phyloP scores from a whole-genome alignment of 2,797 vertebrate genomes.

The Zalophus californianus region DNA sequence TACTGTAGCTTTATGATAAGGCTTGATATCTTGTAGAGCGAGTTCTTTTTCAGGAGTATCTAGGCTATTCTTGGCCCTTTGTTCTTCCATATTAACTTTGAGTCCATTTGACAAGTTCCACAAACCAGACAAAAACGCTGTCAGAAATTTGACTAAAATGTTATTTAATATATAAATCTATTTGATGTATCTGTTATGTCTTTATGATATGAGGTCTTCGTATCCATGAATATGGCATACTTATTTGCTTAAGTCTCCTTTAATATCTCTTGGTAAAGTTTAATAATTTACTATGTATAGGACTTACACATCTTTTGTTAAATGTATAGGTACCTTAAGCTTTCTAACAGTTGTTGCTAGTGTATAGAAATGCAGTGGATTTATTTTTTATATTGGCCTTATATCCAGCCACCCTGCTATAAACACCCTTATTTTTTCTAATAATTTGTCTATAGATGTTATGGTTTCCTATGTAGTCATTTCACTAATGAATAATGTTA shows the following conservation, averaged over 20 bases:
- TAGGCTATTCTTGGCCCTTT: not conserved
- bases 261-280: not conserved
- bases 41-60: not conserved
- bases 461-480: not conserved
- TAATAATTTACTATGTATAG: not conserved
- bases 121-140: not conserved
- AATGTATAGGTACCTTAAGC: not conserved
- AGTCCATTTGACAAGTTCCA: conserved; percentile 2
- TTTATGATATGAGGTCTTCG: not conserved
- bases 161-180: not conserved
- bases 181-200: not conserved
- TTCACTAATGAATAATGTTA: not conserved
- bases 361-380: not conserved
- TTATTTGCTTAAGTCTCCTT: not conserved
- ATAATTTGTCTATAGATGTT: not conserved
- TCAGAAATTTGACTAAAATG: conserved; percentile 14
- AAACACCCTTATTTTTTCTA: not conserved
- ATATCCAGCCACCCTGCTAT: not conserved
- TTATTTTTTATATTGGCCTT: not conserved
- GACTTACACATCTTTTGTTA: not conserved
- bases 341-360: not conserved
- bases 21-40: not conserved
- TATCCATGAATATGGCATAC: not conserved
- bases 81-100: not conserved
- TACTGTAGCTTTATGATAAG: not conserved